These are phyloP conservation scores for Oreochromis aureus DNA, from an alignment of 2,113 vertebrate species.

Conservation along the genomic window DNA sequence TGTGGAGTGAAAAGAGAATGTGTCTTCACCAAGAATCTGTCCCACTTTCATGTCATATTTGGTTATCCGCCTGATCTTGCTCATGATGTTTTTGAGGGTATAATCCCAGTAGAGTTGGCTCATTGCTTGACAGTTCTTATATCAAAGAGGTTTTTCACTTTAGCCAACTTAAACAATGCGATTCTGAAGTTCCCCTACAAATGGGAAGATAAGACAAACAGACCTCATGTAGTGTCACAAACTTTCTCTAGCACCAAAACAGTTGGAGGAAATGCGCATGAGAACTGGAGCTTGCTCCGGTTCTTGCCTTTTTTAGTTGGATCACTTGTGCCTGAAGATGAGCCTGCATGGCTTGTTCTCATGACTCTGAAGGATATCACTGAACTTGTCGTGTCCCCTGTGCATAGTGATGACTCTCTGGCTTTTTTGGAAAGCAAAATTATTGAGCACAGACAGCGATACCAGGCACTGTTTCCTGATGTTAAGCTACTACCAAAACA, in stretches of 20 bases:
- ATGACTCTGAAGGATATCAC: not conserved
- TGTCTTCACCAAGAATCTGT: not conserved
- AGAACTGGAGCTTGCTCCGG: not conserved
- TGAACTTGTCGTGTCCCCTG: not conserved
- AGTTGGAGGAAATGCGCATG: accelerated
- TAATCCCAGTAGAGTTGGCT: not conserved
- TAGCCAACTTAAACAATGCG: accelerated
- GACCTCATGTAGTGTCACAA: not conserved
- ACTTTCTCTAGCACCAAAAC: not conserved
- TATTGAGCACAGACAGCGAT: accelerated
- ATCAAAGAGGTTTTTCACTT: not conserved
- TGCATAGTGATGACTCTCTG: not conserved
- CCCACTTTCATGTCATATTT: not conserved
- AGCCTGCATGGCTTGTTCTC: not conserved
- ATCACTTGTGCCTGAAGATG: not conserved
- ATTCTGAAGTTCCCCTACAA: not conserved
- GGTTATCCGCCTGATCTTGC: not conserved
- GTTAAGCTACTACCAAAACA: not conserved
- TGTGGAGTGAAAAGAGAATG: not conserved
- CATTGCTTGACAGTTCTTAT: not conserved
- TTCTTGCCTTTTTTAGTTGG: not conserved
- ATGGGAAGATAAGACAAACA: not conserved
- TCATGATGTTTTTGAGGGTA: not conserved
- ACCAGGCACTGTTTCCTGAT: not conserved
- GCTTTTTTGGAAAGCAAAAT: not conserved